Evolutionary conservation across 2,888 invertebrate genomes (phyloP).

Genomic region (Andrena camellia): DNA sequence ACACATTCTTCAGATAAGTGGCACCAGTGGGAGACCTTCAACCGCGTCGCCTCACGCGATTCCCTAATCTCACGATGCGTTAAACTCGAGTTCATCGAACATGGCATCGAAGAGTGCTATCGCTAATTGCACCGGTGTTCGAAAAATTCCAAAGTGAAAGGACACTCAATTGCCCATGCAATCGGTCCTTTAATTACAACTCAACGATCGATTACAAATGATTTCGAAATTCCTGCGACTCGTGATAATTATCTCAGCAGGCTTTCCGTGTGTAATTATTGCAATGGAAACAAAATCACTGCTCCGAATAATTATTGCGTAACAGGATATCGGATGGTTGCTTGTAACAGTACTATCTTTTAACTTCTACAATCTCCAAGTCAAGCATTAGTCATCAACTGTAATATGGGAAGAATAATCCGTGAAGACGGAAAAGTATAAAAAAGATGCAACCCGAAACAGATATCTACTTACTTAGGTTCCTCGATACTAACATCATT

Average conservation of each 20-base stretch:
- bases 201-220: neutral
- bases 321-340: neutral
- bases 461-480: too few relatives aligned
- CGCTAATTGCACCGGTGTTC: constrained; percentile 49
- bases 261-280: neutral
- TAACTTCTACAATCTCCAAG: neutral
- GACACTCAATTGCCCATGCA: neutral
- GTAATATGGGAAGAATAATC: too few relatives aligned
- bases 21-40: constrained; percentile 10
- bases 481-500: too few relatives aligned
- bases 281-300: constrained; percentile 3
- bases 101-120: constrained; percentile 51
- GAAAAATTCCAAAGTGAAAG: constrained; percentile 7
- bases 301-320: neutral
- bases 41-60: constrained; percentile 31
- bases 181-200: neutral
- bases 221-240: neutral
- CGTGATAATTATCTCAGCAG: neutral
- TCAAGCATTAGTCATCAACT: neutral
- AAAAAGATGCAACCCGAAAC: too few relatives aligned
- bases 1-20: neutral
- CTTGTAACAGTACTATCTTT: neutral
- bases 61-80: constrained; percentile 58
- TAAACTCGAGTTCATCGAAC: constrained; percentile 50
- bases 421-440: too few relatives aligned